Base-by-base conservation (phyloP, 1,140 invertebrate species). In the Lepidurus arcticus region DNA sequence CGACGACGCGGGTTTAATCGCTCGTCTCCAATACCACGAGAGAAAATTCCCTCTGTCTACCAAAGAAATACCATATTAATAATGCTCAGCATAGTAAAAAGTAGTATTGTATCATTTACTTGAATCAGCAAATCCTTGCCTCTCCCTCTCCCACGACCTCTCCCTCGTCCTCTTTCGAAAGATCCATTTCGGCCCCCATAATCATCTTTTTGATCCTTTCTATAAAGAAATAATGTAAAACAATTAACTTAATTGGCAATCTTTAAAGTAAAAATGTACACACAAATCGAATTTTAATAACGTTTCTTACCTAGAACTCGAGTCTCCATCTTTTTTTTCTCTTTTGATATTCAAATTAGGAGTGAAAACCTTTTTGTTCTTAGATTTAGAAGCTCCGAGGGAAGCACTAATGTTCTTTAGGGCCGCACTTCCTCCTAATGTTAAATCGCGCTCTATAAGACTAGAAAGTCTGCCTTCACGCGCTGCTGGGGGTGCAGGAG, bases 401-500 rank as follows among this genome's bases (percentile, higher is more conserved):
- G 53, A n/a, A 13, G 53, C 53, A 65, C 53, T 65, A 21, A 65
- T 65, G 3, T 65, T 65, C 21, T 65, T 65, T 4, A 65, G 13
- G 9, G 53, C 53, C 13, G 53, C 53, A 16, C 21, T 65, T 7
- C 53, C 53, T 65, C 53, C 53, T 16, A 65, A 65, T 13, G 53
- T 65, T 65, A 65, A 65, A 65, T 65, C 53, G 53, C 53, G 53
- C 21, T 65, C 53, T n/a, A 65, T 65, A 16, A 65, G 53, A 65
- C 53, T 65, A 65, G 53, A n/a, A 65, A 65, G 53, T 65, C 53
- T 65, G 8, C 53, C 53, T 65, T 65, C 53, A n/a, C 53, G 53
- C 4, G 53, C 53, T 65, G 53, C 53, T n/a, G 21, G 16, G 1
- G 53, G 53, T 21, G 53, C 53, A 1, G 53, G 53, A 65, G 53